Conservation (phyloP, 2,797 vertebrate species). For the Sciurus carolinensis region DNA sequence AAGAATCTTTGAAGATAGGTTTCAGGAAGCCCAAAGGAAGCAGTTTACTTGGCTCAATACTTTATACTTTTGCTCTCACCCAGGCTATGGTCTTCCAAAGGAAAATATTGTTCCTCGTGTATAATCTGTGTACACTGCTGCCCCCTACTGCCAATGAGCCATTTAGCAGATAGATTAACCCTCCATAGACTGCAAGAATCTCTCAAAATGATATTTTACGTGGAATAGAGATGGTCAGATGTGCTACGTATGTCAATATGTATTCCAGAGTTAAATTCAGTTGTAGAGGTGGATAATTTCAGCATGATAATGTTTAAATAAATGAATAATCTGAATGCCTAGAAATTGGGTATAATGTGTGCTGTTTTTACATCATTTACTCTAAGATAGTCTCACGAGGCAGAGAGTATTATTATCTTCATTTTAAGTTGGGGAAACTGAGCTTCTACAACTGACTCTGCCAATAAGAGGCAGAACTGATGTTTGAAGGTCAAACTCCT, state of each 20-base stretch:
- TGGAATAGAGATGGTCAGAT: not conserved
- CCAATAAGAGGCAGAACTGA: not conserved
- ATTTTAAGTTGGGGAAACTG: not conserved
- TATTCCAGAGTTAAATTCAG: not conserved
- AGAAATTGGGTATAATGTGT: not conserved
- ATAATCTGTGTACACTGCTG: slow-evolving; percentile 60
- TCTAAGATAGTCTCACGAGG: not conserved
- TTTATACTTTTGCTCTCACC: not conserved
- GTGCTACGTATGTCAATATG: not conserved
- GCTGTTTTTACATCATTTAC: not conserved
- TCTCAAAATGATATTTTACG: not conserved
- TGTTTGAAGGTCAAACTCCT: not conserved
- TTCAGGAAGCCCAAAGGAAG: slow-evolving; percentile 72
- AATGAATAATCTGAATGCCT: not conserved
- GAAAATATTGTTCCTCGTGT: rapidly evolving
- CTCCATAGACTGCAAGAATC: not conserved
- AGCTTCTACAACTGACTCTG: not conserved
- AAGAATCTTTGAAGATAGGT: slow-evolving; percentile 76
- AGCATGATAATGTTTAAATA: not conserved
- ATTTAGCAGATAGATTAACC: not conserved
- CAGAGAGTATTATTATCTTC: not conserved
- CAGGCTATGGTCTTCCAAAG: not conserved
- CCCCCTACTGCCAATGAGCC: slow-evolving; percentile 58
- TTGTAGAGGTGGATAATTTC: not conserved
- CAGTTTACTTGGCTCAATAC: not conserved